Percentiles rank a stretch among this genome's conserved stretches.
Evolutionary conservation across 2,113 vertebrate species (phyloP).

Genomic region (Odontophorus gujanensis): DNA sequence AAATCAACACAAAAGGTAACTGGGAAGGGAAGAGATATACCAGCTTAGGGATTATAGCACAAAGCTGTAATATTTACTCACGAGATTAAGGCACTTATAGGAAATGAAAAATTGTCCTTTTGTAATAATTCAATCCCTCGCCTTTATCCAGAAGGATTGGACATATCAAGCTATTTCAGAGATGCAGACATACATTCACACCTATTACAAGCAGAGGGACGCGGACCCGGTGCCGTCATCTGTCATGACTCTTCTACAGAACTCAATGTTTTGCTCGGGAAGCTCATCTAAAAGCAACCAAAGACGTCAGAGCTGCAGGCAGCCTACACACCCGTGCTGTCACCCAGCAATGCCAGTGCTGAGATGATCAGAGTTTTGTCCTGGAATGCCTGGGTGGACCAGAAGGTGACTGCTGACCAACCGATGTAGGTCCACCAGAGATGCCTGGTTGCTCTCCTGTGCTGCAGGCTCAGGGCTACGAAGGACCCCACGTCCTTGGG

Average conservation of each 20-base stretch:
- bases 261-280: neutral
- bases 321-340: neutral
- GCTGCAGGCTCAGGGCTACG: neutral
- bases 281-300: neutral
- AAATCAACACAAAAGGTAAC: conserved; percentile 78
- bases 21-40: conserved; percentile 68
- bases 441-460: neutral
- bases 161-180: conserved; percentile 15
- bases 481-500: fast-evolving
- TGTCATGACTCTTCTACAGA: neutral
- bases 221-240: neutral
- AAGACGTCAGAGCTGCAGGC: neutral
- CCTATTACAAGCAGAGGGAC: neutral
- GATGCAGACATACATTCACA: conserved; percentile 47
- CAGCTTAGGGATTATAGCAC: conserved; percentile 74
- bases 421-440: neutral
- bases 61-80: conserved; percentile 75
- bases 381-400: neutral
- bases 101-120: conserved; percentile 73
- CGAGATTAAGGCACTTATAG: conserved; percentile 75
- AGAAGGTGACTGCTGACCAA: neutral
- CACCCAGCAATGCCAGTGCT: neutral
- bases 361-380: neutral
- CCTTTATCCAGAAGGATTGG: conserved; percentile 56
- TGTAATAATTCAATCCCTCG: conserved; percentile 62